These are phyloP conservation scores for Nineta flava DNA, from an alignment of 2,888 invertebrate species.

Conservation along the genomic window DNA sequence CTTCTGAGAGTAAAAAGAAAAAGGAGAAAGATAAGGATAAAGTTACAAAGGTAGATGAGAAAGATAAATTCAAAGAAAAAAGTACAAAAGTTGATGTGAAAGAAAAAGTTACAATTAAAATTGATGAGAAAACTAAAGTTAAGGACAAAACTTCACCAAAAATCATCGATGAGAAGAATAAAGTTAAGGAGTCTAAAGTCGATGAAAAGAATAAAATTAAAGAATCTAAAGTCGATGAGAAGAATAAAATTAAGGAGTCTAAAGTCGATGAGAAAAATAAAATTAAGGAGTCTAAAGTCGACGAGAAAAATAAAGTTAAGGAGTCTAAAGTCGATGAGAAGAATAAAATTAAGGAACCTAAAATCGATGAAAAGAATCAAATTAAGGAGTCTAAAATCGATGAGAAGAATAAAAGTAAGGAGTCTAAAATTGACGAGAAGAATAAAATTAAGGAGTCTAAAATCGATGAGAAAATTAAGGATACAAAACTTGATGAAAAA, in stretches of 20 bases:
- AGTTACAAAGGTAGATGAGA: slow-evolving; percentile 13
- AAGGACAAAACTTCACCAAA: slow-evolving; percentile 9
- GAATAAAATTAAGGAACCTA: neutral
- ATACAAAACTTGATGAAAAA: slow-evolving; percentile 1
- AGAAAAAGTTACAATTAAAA: slow-evolving; percentile 9
- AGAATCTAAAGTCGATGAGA: neutral
- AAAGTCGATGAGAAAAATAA: neutral
- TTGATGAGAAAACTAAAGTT: slow-evolving; percentile 15
- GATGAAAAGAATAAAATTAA: slow-evolving; percentile 11
- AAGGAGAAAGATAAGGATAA: slow-evolving; percentile 24
- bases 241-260: neutral
- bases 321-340: neutral
- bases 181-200: slow-evolving; percentile 25
- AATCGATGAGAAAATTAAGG: slow-evolving; percentile 8
- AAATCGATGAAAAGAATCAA: neutral
- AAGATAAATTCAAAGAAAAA: slow-evolving; percentile 19
- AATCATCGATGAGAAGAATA: slow-evolving; percentile 1
- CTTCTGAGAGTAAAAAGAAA: slow-evolving; percentile 24
- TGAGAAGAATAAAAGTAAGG: slow-evolving; percentile 22
- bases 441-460: slow-evolving; percentile 1
- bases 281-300: neutral
- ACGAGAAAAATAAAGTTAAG: neutral
- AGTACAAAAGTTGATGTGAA: slow-evolving; percentile 18
- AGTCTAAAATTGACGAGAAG: slow-evolving; percentile 2
- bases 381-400: slow-evolving; percentile 4